Percentiles rank a stretch among this genome's conserved stretches.
Evolutionary conservation across 2,888 invertebrate species (phyloP).

Genomic region (Andrena bicolor): DNA sequence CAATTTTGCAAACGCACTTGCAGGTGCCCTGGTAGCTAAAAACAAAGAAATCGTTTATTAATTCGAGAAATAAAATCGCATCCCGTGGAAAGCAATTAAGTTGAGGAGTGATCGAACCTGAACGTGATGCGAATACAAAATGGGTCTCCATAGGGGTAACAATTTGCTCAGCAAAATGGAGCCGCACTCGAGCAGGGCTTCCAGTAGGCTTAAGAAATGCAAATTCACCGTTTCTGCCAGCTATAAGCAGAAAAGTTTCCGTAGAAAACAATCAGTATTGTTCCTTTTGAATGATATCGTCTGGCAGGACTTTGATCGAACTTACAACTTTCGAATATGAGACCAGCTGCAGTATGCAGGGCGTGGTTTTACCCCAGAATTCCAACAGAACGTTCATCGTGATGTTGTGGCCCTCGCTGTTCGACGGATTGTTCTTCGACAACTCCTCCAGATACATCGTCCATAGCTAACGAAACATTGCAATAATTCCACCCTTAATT

Average conservation of each 20-base stretch:
- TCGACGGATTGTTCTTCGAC: constrained; percentile 89
- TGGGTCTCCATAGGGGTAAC: constrained; percentile 98
- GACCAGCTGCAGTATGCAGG: constrained; percentile 96
- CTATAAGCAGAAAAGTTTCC: constrained; percentile 85
- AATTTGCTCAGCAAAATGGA: constrained; percentile 96
- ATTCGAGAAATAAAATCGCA: background rate
- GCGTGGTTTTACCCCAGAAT: constrained; percentile 99
- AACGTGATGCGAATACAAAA: constrained; percentile 95
- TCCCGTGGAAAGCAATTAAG: background rate
- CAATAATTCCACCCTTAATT: background rate
- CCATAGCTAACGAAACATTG: constrained; percentile 90
- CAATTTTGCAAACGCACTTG: constrained; percentile 95
- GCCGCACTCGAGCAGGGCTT: constrained; percentile 97
- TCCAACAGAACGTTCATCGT: constrained; percentile 95
- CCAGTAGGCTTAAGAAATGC: constrained; percentile 97
- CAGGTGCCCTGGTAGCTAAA: constrained; percentile 94
- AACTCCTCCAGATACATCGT: constrained; percentile 98
- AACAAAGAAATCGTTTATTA: constrained; percentile 60
- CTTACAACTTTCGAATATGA: constrained; percentile 95
- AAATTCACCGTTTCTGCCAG: constrained; percentile 98
- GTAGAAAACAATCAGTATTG: background rate
- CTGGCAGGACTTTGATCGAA: constrained; percentile 45
- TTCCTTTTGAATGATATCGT: background rate
- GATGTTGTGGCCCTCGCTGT: constrained; percentile 90
- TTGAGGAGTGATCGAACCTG: constrained; percentile 86